Conservation (phyloP, 2,888 invertebrate species). For the Drosophila sordidula region DNA sequence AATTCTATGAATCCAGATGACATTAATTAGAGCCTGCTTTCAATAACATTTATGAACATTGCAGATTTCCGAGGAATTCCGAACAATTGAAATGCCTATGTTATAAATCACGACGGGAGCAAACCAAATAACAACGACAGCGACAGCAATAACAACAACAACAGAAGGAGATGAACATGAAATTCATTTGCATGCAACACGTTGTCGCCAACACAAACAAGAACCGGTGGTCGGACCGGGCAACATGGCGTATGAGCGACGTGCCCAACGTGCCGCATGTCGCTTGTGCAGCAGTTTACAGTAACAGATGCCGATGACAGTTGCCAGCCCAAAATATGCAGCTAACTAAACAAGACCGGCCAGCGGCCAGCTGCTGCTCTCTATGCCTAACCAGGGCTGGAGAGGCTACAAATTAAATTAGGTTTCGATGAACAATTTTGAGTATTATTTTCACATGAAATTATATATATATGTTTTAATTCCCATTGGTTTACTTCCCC, state of each 20-base stretch:
- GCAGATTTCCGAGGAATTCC: constrained; percentile 11
- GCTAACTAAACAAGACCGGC: constrained; percentile 51
- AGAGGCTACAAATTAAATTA: no score
- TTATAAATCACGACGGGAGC: constrained; percentile 62
- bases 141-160: constrained; percentile 19
- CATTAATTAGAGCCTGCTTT: constrained; percentile 31
- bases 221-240: constrained; percentile 15
- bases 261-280: constrained; percentile 55
- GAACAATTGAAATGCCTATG: constrained; percentile 48
- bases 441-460: no score
- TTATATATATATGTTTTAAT: no score
- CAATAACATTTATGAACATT: constrained; percentile 8
- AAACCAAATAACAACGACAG: constrained; percentile 44
- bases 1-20: neutral
- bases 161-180: constrained; percentile 33
- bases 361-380: constrained; percentile 14
- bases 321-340: constrained; percentile 39
- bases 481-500: no score
- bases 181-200: constrained; percentile 81
- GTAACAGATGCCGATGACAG: constrained; percentile 38
- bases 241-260: constrained; percentile 66
- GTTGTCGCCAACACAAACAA: constrained; percentile 63
- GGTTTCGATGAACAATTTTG: no score
- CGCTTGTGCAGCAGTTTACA: constrained; percentile 42
- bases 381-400: constrained; percentile 44